Evolutionary conservation across 2,113 vertebrate species (phyloP).

Genomic region (Urocitellus parryii): DNA sequence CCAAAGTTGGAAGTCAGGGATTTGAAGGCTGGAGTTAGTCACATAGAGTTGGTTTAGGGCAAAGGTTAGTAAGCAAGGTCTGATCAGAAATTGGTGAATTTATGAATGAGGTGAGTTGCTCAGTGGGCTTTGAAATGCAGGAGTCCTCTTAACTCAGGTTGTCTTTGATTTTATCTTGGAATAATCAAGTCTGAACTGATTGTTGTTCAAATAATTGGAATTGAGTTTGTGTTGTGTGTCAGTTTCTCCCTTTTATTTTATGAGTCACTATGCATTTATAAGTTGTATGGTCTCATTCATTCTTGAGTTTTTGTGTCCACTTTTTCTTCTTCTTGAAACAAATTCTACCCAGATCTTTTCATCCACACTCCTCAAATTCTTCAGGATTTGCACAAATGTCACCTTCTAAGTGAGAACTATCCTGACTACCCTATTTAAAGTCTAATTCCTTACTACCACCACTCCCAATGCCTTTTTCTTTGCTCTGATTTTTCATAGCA

Average conservation of each 20-base stretch:
- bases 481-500: neutral
- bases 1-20: neutral
- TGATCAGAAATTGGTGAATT: neutral
- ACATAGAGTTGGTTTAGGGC: neutral
- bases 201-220: neutral
- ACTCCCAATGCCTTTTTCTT: neutral
- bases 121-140: neutral
- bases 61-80: neutral
- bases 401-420: neutral
- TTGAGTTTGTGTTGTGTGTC: neutral
- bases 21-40: neutral
- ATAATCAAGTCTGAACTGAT: neutral
- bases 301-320: neutral
- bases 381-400: neutral
- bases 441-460: neutral
- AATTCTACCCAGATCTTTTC: neutral
- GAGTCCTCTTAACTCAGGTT: neutral
- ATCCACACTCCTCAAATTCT: too few species aligned
- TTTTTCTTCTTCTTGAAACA: neutral
- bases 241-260: neutral
- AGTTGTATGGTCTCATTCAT: neutral
- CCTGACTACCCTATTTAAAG: neutral
- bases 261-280: neutral
- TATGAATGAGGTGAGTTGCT: neutral
- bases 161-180: conserved; percentile 2